These are phyloP conservation scores for Leontopithecus rosalia DNA, from an alignment of 2,797 vertebrate genomes.

Conservation along the genomic window DNA sequence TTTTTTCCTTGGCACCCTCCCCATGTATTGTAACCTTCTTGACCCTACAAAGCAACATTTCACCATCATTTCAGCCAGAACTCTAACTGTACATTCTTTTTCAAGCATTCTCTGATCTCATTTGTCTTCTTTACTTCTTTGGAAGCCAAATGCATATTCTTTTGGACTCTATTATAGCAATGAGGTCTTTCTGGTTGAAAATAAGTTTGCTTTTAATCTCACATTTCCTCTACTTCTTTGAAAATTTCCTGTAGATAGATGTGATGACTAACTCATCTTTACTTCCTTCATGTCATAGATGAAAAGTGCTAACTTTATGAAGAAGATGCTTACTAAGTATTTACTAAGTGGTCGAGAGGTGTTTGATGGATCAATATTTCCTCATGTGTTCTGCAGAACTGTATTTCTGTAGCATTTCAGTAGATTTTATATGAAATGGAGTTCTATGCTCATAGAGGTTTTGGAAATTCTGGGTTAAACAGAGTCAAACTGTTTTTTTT, in stretches of 20 bases:
- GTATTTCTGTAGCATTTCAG: not conserved
- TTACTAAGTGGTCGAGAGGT: not conserved
- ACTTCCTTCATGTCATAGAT: not conserved
- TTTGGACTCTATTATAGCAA: not conserved
- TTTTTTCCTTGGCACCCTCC: not conserved
- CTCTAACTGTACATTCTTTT: not conserved
- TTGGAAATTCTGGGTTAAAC: not conserved
- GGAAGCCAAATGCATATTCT: not conserved
- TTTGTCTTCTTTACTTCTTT: not conserved
- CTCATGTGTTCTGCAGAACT: not conserved
- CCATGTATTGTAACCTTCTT: not conserved
- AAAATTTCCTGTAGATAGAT: not conserved
- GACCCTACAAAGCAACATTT: not conserved
- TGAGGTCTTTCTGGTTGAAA: not conserved
- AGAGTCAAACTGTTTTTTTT: not conserved
- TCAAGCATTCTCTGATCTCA: not conserved
- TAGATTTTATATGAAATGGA: not conserved
- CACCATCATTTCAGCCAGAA: not conserved
- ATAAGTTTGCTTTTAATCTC: not conserved
- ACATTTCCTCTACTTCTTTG: not conserved
- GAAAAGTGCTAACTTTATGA: not conserved
- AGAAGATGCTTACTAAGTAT: not conserved
- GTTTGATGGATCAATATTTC: not conserved
- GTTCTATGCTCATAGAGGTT: not conserved
- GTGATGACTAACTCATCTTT: not conserved